Evolutionary conservation across 2,113 vertebrate species (phyloP), one percentile per base, ranked within the genome.

Genomic region (Castor canadensis): DNA sequence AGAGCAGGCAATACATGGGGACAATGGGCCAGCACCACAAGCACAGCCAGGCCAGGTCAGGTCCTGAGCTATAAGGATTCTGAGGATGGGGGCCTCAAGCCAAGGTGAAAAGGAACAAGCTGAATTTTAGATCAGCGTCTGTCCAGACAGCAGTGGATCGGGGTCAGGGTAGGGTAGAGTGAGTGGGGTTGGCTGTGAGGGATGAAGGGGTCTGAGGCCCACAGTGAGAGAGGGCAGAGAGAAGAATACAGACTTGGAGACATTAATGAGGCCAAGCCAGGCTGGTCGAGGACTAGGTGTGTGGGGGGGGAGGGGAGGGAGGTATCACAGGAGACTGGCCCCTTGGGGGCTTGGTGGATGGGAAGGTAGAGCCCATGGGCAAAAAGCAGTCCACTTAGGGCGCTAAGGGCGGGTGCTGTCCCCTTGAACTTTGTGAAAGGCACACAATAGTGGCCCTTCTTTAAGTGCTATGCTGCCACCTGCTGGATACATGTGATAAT

Each of bases 401-500:
- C 26, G 24, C 64, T 1, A 1, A 72, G 58, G 58, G 28, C 19
- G 16, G 10, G 2, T 15, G n/a, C n/a, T 9, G 3, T 1, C 7
- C 54, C 40, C 49, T 7, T 45, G 38, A 79, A 47, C n/a, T n/a
- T 9, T 15, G n/a, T 22, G 66, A 69, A 47, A 67, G 38, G 79
- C 22, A 47, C 28, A 28, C 38, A 10, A 9, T 15, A 4, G 35
- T 0, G 3, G 4, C 4, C 32, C 52, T 58, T 38, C 60, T 47
- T 30, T 38, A 28, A 47, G 9, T 0, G n/a, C 26, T 32, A 20
- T 49, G 43, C 89, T 52, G 79, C 75, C 90, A 71, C 75, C 96
- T 94, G 75, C 95, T 81, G 90, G 84, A 47, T 30, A 88, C 22
- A 30, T 9, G 8, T 72, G 85, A 3, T 67, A 56, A 54, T 26